Base-by-base conservation (phyloP, 2,797 vertebrate species). In the Rhinichthys osculus region DNA sequence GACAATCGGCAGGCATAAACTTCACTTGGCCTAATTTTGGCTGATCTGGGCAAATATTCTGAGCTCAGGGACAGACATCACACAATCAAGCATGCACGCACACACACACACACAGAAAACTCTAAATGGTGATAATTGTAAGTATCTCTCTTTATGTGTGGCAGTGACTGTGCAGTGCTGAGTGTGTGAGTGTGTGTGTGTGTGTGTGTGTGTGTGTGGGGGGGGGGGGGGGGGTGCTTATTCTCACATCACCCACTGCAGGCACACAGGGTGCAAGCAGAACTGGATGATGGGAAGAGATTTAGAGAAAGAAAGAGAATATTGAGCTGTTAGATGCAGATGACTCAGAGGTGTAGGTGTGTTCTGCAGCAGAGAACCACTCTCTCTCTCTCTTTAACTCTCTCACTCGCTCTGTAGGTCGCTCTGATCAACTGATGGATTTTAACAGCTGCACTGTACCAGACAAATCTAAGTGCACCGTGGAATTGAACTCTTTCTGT, bases 261-360 rank as follows among this genome's bases (percentile, higher is more conserved):
- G 50, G 83, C 73, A 57, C 87, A 85, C 66, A 82, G 79, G 66
- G 79, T 78, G 67, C 82, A 74, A 62, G 78, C 62, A 82, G 79
- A 82, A 69, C 71, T 74, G 52, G 81, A 72, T 70, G 74, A 85
- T 81, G 23, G 79, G 59, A 85, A 85, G 73, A 84, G 82, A 84
- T 69, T 57, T 73, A 81, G 50, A 67, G 80, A 78, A 69, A 70
- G 66, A 74, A 78, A 82, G 62, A 82, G 67, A 87, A 83, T 81
- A 88, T 81, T 89, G 81, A 81, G 84, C 88, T 86, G 87, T 85
- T 87, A 87, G 86, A 74, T 87, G 82, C 78, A 76, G 85, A 90
- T 92, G 90, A 90, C 85, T 90, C 89, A 90, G 90, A 85, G 74
- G 88, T 90, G 89, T 90, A 88, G 83, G 87, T 88, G 88, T 90